phyloP scores from a whole-genome alignment of 2,797 vertebrate genomes.

The Halcyon smyrnensis region DNA sequence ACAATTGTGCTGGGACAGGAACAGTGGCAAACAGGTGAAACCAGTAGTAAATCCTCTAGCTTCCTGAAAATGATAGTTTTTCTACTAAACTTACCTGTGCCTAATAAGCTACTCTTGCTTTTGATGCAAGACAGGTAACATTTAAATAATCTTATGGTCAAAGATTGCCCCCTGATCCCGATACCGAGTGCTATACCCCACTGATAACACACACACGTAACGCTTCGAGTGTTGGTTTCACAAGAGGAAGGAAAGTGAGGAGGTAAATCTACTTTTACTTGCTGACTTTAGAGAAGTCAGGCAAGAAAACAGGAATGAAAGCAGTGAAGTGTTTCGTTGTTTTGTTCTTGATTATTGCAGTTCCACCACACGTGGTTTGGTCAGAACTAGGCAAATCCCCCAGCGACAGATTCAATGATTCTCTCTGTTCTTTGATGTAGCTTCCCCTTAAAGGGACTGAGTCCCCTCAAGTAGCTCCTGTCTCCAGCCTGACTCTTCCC shows the following conservation, averaged over 20 bases:
- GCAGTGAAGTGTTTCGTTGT: background rate
- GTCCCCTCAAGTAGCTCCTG: background rate
- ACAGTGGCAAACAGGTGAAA: background rate
- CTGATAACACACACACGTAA: background rate
- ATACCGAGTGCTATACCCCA: background rate
- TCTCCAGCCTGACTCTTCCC: background rate
- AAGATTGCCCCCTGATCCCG: background rate
- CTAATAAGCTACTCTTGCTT: background rate
- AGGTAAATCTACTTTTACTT: background rate
- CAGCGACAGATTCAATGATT: background rate
- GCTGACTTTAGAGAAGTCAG: background rate
- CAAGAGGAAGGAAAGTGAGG: background rate
- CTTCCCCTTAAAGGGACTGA: background rate
- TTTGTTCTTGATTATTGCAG: background rate
- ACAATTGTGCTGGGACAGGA: background rate
- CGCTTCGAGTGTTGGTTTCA: background rate
- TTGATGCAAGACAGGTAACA: background rate
- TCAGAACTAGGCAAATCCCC: background rate
- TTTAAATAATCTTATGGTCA: background rate
- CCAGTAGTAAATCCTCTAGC: background rate
- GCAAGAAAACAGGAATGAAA: background rate
- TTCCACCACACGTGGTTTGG: background rate
- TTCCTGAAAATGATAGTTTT: background rate
- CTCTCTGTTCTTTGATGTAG: background rate
- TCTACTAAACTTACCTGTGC: background rate